phyloP scores from a whole-genome alignment of 1,140 invertebrate species.

The Streblospio benedicti region DNA sequence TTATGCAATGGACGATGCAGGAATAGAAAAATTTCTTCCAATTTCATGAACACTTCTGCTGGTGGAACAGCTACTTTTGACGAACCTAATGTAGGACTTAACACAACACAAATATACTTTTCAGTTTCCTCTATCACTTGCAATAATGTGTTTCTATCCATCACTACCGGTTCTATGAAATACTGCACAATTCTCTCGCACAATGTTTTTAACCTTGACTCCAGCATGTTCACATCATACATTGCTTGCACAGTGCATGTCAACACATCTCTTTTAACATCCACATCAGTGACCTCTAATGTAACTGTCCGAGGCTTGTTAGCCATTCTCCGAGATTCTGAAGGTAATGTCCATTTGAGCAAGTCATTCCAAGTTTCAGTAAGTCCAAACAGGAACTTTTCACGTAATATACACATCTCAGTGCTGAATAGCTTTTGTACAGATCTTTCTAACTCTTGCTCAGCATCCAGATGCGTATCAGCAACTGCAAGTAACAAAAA shows the following conservation, averaged over 20 bases:
- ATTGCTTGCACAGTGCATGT: conserved; percentile 3
- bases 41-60: conserved; percentile 11
- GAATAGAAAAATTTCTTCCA: conserved; percentile 10
- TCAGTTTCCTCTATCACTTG: conserved; percentile 4
- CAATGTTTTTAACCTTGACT: conserved; percentile 6
- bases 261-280: neutral
- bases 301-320: conserved; percentile 3
- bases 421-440: conserved; percentile 10
- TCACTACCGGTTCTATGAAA: conserved; percentile 1
- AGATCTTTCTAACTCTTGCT: conserved; percentile 6
- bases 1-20: neutral
- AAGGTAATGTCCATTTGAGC: conserved; percentile 10
- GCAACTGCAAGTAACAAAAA: neutral
- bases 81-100: neutral
- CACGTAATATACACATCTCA: conserved; percentile 11
- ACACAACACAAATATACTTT: conserved; percentile 1
- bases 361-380: conserved; percentile 12
- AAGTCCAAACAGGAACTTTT: conserved; percentile 10
- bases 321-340: neutral
- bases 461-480: neutral
- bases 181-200: conserved; percentile 3
- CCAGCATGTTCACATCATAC: conserved; percentile 6
- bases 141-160: conserved; percentile 5
- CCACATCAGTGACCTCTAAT: neutral
- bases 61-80: neutral